Base-by-base conservation (phyloP, 2,797 vertebrate genomes). In the Gymnopithys bicolor region DNA sequence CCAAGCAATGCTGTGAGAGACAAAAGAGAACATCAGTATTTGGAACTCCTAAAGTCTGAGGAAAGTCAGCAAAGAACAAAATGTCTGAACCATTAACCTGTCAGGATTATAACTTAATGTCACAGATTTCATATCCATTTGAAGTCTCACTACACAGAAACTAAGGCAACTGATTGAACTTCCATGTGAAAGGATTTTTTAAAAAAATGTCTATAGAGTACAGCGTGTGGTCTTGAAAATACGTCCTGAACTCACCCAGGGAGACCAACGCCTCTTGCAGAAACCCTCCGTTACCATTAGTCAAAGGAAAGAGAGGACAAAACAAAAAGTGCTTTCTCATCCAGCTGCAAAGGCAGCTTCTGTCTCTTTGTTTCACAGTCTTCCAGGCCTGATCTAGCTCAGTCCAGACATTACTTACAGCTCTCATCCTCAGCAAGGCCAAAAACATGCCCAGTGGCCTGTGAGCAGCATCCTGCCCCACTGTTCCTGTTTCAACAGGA, bases 111-210 rank as follows among this genome's bases (percentile, higher is more conserved):
- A 91, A 48, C 92, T 73, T 70, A 90, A 86, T 1, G 13, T 67
- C 92, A 97, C 73, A 88, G 93, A 94, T 81, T 96, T 87, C 89
- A 88, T 59, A 80, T 82, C 68, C 70, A 86, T 95, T 95, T 97
- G 95, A 96, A 96, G 94, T 93, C 87, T 93, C 86, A 69, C 81
- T 93, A 88, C 83, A 97, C 67, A 96, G 93, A 95, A 90, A 84
- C 85, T 41, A 92, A 90, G 53, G 95, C 49, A 90, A 78, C 59
- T 0, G 35, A 94, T 81, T 94, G 90, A 92, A 94, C 87, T 82
- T 89, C 87, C 73, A 70, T 69, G 59, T 89, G 71, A 87, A 97
- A 96, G 93, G 92, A 79, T 80, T 53, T 78, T 80, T 53, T 78
- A 55, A 41, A 13, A 93, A 88, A 76, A 33, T n/a, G n/a, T n/a